Base-by-base conservation (phyloP, 1,140 invertebrate species). In the Microplitis demolitor region DNA sequence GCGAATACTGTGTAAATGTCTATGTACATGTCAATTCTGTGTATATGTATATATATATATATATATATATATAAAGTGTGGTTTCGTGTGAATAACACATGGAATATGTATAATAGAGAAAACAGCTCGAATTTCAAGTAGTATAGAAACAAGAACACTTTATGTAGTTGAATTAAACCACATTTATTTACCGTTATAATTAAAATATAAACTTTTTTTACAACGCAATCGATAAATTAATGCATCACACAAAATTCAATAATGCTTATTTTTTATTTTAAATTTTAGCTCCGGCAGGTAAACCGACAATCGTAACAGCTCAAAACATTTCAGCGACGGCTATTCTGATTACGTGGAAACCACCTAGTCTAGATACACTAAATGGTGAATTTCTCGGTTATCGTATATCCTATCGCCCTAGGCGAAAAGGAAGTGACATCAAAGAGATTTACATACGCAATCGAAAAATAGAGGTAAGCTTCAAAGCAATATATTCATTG, bases 351-450 rank as follows among this genome's bases (percentile, higher is more conserved):
- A 89, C 91, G 69, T 94, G 93, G 93, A 89, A 90, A 76, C 89
- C 92, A 63, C 93, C 93, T 72, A 88, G 88, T 45, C 85, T 86
- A 50, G 89, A 91, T 78, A 92, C 91, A 63, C 91, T 94, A 79
- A 90, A 93, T 78, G 93, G 93, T n/a, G 93, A 94, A 84, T 94
- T 94, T 83, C 87, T 93, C 8, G 93, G 93, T 69, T 94, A 94
- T 84, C 88, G 91, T 73, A 91, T 94, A 67, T 89, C 91, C 53
- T 93, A 92, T 85, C 85, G 90, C 69, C 91, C 90, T 66, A 87
- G 91, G 71, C 90, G 91, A 79, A 87, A 88, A 77, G 86, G 85
- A 73, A 81, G 87, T 24, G 88, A 90, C 68, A 88, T 90, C 79
- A 90, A 92, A 79, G 91, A 92, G 84, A 90, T 92, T 84, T 92